Evolutionary conservation across 2,113 vertebrate genomes (phyloP), one percentile per base, ranked within the genome.

Genomic region (Aspidoscelis tigris): DNA sequence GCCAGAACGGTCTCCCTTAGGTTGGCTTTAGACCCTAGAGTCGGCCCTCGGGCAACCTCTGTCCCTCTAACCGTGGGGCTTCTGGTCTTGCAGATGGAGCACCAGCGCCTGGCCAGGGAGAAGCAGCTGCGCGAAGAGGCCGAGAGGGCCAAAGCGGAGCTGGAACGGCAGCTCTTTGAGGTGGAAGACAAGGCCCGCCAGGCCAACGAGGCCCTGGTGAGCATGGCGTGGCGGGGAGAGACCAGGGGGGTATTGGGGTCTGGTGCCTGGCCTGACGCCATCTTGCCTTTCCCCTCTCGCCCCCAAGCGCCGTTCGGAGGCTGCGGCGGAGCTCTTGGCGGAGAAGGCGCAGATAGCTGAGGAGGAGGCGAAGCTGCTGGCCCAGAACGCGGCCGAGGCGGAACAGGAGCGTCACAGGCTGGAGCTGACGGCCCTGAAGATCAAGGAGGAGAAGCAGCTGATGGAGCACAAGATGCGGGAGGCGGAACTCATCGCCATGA

Each of bases 381-480:
- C 98, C 79, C 98, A 98, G 93, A 98, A 97, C 58, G 98, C 97
- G 22, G 98, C 97, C 0, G 98, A 99, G 53, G 97, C 98, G 0
- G 97, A 98, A 91, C 97, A 98, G 88, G 97, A 99, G 7, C 93
- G 97, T 7, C 97, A 98, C 91, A 96, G 97, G 89, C 94, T 98
- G 89, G 97, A 98, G 93, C 95, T 98, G 90, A 95, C 97, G 0
- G 98, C 98, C 33, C 94, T 98, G 92, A 98, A 98, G 86, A 98
- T 96, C 87, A 97, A 98, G 92, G 98, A 98, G 89, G 98, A 98
- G 91, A 97, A 98, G 84, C 93, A 97, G 21, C 95, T 97, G 92
- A 98, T 98, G 97, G 98, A 99, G 94, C 98, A 98, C 93, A 98
- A 99, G 95, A 98, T 98, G 97, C 95, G 97, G 84, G 98, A 99